A percentile compares a stretch with the other conserved stretches of the same genome.
Conservation (phyloP, 2,797 vertebrate genomes). For the Gadopsis marmoratus region DNA sequence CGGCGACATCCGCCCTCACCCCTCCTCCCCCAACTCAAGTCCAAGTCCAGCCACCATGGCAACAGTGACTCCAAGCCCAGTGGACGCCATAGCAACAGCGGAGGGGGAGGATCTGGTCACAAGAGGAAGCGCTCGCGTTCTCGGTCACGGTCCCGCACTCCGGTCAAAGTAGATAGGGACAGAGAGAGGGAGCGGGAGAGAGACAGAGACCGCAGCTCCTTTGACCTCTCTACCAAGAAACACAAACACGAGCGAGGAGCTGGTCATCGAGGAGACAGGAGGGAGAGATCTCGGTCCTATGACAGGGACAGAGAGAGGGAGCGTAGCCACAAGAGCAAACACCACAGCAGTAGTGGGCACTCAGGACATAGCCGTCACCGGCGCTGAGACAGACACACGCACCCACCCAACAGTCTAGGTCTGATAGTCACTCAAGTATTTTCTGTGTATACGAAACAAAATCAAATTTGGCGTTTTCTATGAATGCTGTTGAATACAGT, state of each 20-base stretch:
- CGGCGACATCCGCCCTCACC: conserved; percentile 92
- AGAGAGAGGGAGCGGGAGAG: conserved; percentile 82
- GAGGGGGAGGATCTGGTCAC: conserved; percentile 82
- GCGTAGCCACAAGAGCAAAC: conserved; percentile 95
- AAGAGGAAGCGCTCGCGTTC: conserved; percentile 93
- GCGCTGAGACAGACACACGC: conserved; percentile 82
- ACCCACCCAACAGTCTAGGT: conserved; percentile 20
- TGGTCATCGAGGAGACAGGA: conserved; percentile 91
- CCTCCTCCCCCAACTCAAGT: conserved; percentile 91
- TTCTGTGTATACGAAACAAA: conserved; percentile 17
- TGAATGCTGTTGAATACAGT: neutral
- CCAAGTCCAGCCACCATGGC: conserved; percentile 88
- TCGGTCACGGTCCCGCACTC: conserved; percentile 91
- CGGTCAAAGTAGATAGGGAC: conserved; percentile 84
- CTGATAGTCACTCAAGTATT: conserved; percentile 38
- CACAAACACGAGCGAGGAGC: conserved; percentile 93
- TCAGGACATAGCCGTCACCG: conserved; percentile 94
- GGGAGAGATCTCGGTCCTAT: conserved; percentile 94
- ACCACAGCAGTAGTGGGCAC: conserved; percentile 89
- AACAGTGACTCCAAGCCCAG: conserved; percentile 91
- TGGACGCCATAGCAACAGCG: conserved; percentile 87
- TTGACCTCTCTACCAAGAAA: conserved; percentile 92
- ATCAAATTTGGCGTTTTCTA: conserved; percentile 21
- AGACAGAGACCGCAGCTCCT: conserved; percentile 88
- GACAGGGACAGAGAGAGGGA: conserved; percentile 86